phyloP scores from a whole-genome alignment of 1,140 invertebrate species.

The Phortica variegata region DNA sequence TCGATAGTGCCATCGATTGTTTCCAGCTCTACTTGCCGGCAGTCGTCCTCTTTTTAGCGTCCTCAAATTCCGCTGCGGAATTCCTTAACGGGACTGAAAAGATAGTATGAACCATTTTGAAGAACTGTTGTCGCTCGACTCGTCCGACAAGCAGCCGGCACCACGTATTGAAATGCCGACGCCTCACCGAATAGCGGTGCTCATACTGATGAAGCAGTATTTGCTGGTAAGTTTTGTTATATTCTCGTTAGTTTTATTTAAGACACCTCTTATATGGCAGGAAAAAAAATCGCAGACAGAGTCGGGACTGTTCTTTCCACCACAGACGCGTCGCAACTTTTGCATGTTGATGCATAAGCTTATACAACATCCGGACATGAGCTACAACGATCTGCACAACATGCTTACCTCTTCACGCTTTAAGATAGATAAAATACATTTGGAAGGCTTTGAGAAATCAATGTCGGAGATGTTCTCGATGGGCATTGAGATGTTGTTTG shows the following conservation, averaged over 20 bases:
- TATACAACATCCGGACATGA: slow-evolving; percentile 70
- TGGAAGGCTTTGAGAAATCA: slow-evolving; percentile 60
- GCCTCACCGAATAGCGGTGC: slow-evolving; percentile 45
- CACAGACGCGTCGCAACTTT: slow-evolving; percentile 59
- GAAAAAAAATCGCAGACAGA: slow-evolving; percentile 38
- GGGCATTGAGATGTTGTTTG: slow-evolving; percentile 65
- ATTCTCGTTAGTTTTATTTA: neutral
- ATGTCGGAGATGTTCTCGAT: slow-evolving; percentile 59
- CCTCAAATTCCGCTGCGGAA: too few relatives aligned
- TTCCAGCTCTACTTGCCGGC: slow-evolving; percentile 27
- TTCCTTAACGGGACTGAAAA: neutral
- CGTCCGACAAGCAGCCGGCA: slow-evolving; percentile 26
- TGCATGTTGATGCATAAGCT: slow-evolving; percentile 65
- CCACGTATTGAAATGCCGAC: slow-evolving; percentile 45
- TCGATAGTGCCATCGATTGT: slow-evolving; percentile 5
- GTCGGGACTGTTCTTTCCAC: slow-evolving; percentile 31
- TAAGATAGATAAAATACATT: slow-evolving; percentile 58
- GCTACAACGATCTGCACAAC: slow-evolving; percentile 61
- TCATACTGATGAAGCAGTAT: slow-evolving; percentile 52
- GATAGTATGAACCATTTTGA: slow-evolving; percentile 38
- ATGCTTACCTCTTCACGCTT: slow-evolving; percentile 62
- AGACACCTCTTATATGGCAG: slow-evolving; percentile 10
- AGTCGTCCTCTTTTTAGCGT: too few relatives aligned
- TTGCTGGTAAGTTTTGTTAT: slow-evolving; percentile 28
- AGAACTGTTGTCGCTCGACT: slow-evolving; percentile 48